phyloP scores from a whole-genome alignment of 2,113 vertebrate species.

The Scophthalmus maximus region DNA sequence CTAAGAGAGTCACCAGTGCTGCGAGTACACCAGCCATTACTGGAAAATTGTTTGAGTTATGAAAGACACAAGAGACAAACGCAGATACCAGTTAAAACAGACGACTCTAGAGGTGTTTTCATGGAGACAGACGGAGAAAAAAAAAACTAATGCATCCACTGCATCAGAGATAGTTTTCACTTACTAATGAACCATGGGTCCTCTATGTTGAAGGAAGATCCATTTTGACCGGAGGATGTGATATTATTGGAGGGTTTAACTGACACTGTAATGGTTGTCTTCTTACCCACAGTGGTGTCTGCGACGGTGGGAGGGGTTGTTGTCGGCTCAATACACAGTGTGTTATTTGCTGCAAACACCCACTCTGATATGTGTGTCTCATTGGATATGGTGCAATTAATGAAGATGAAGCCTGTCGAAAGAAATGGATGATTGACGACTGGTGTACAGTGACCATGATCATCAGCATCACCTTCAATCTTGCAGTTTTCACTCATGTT shows the following conservation, averaged over 20 bases:
- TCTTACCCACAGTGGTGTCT: constrained; percentile 47
- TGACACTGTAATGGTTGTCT: constrained; percentile 1
- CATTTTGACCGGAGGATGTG: constrained; percentile 30
- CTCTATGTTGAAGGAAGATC: rapidly evolving
- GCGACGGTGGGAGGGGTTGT: not conserved
- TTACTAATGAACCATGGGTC: constrained; percentile 42
- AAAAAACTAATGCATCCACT: not conserved
- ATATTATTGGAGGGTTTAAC: constrained; percentile 13
- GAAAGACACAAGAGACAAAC: constrained; percentile 30
- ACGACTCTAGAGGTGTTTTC: not conserved
- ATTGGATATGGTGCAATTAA: constrained; percentile 55
- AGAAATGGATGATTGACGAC: not conserved
- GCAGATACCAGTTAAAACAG: not conserved
- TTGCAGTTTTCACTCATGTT: not conserved
- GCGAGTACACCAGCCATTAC: constrained; percentile 24
- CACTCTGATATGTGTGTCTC: constrained; percentile 52
- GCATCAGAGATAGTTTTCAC: constrained; percentile 22
- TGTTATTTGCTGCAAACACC: constrained; percentile 43
- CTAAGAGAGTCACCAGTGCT: constrained; percentile 36
- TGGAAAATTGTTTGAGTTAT: rapidly evolving
- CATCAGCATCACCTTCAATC: not conserved
- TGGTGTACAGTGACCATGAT: not conserved
- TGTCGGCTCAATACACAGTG: constrained; percentile 32
- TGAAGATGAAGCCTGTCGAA: constrained; percentile 53
- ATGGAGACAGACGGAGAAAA: constrained; percentile 41